Evolutionary conservation across 1,140 invertebrate genomes (phyloP).

Genomic region (Bombus consobrinus): DNA sequence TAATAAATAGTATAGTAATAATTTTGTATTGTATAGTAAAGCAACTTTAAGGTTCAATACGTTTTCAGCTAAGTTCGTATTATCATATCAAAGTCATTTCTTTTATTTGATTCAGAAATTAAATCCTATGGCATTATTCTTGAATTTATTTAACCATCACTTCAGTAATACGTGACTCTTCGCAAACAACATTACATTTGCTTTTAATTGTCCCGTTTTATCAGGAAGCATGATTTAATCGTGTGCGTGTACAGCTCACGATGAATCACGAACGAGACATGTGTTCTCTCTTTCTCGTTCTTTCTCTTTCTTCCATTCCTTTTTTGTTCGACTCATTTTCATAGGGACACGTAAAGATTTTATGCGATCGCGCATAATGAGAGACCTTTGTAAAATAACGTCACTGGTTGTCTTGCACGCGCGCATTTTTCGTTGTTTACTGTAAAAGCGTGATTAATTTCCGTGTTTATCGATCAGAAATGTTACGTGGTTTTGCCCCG

Average conservation of each 20-base stretch:
- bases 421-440: background rate
- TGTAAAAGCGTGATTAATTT: background rate
- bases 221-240: constrained; percentile 6
- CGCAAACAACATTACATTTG: background rate
- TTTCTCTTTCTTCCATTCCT: background rate
- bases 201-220: constrained; percentile 24
- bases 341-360: background rate
- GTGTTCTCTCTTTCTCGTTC: background rate
- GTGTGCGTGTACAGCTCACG: background rate
- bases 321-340: background rate
- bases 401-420: background rate
- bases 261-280: too few relatives aligned
- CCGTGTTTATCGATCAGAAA: background rate
- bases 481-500: background rate
- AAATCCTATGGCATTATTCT: too few relatives aligned
- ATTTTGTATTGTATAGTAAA: too few relatives aligned
- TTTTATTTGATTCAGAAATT: too few relatives aligned
- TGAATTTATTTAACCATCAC: background rate
- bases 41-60: too few relatives aligned
- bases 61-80: too few relatives aligned
- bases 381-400: background rate
- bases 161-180: background rate
- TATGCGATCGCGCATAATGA: constrained; percentile 8
- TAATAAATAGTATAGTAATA: too few relatives aligned
- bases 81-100: too few relatives aligned